These are phyloP conservation scores for Parapsyche elsis DNA, from an alignment of 1,140 invertebrate species.

Conservation along the genomic window DNA sequence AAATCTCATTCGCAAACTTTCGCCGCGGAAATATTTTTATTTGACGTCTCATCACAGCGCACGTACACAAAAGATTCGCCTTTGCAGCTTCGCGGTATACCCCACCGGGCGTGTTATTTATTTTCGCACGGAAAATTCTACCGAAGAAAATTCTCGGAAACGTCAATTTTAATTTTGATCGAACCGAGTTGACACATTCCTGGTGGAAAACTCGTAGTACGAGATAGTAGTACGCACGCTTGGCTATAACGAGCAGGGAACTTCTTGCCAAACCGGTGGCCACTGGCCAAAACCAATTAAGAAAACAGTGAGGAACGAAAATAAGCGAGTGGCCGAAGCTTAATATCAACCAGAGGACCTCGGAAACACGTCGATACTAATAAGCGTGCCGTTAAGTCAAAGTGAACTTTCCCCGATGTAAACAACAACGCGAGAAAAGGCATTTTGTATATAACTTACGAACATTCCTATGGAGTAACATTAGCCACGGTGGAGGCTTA, in stretches of 20 bases:
- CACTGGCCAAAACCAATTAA: conserved; percentile 49
- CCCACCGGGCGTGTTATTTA: not conserved
- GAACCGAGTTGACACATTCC: too few species aligned
- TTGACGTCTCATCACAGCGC: conserved; percentile 6
- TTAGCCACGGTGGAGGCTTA: too few species aligned
- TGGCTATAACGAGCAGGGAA: conserved; percentile 18
- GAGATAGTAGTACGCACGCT: too few species aligned
- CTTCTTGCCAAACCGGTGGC: conserved; percentile 40
- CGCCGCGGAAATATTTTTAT: conserved; percentile 2
- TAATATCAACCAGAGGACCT: not conserved
- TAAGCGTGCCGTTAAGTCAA: not conserved
- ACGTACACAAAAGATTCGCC: too few species aligned
- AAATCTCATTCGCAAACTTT: conserved; percentile 19
- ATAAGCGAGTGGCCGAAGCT: conserved; percentile 34
- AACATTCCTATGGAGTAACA: too few species aligned
- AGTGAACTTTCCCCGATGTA: too few species aligned
- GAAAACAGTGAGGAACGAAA: conserved; percentile 42
- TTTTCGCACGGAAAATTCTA: not conserved
- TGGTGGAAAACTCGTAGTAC: too few species aligned
- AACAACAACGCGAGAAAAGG: too few species aligned
- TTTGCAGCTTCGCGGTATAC: not conserved
- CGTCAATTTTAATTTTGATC: too few species aligned
- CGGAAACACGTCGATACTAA: not conserved
- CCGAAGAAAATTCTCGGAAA: not conserved
- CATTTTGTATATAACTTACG: too few species aligned